These are phyloP conservation scores for Mionectes olivaceus DNA, from an alignment of 2,797 vertebrate species.

Conservation along the genomic window DNA sequence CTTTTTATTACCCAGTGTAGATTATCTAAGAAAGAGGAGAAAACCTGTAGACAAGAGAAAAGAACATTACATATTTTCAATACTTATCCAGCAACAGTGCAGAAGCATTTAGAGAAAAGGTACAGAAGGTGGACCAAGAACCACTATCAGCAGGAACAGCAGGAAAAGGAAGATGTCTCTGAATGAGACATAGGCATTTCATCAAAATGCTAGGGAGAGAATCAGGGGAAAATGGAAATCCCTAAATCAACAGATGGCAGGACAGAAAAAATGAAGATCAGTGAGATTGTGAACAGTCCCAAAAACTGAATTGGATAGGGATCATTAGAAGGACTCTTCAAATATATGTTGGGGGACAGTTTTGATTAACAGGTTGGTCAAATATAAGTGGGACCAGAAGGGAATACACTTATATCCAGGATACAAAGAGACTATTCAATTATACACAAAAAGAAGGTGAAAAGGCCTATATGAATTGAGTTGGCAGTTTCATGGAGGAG, in stretches of 20 bases:
- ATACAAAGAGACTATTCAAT: neutral
- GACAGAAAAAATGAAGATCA: neutral
- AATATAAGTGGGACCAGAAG: neutral
- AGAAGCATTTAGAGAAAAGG: neutral
- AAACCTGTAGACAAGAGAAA: neutral
- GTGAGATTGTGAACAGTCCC: neutral
- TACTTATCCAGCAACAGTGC: neutral
- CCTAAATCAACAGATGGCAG: neutral
- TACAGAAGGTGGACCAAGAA: neutral
- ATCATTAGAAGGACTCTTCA: neutral
- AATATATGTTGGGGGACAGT: neutral
- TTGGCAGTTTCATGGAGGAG: neutral
- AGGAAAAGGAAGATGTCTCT: neutral
- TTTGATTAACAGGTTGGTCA: neutral
- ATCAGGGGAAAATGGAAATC: neutral
- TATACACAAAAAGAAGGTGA: neutral
- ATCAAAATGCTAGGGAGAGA: neutral
- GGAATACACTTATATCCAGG: neutral
- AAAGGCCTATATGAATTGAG: neutral
- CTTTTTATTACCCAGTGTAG: conserved; percentile 1
- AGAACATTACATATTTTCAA: neutral
- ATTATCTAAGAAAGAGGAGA: neutral
- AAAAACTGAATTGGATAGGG: neutral
- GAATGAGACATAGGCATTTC: neutral
- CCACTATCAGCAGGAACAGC: neutral